Percentiles rank a stretch among this genome's conserved stretches.
phyloP scores from a whole-genome alignment of 2,888 invertebrate genomes.

The Philaethria dido region DNA sequence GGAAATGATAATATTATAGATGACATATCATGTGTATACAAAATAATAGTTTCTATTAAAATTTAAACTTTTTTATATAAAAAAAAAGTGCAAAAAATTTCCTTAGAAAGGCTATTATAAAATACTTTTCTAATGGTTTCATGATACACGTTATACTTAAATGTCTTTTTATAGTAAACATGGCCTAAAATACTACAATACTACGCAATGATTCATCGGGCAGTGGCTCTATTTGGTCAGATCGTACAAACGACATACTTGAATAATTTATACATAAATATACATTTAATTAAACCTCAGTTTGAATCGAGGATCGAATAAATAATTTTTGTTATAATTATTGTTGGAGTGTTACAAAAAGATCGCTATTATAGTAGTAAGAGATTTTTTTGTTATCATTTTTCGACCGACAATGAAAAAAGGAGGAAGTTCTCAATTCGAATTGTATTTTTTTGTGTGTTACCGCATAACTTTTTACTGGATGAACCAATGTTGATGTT shows the following conservation, averaged over 20 bases:
- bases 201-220: conserved; percentile 31
- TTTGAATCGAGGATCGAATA: background rate
- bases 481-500: too few species aligned
- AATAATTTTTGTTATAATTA: conserved; percentile 6
- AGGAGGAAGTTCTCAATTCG: too few species aligned
- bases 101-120: background rate
- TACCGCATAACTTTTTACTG: too few species aligned
- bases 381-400: too few species aligned
- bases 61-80: too few species aligned
- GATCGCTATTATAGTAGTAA: background rate
- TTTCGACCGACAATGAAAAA: too few species aligned
- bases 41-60: too few species aligned
- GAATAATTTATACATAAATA: conserved; percentile 27
- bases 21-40: too few species aligned
- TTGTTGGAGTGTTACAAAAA: background rate
- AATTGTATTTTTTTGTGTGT: too few species aligned
- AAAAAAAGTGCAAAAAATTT: too few species aligned
- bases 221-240: conserved; percentile 31
- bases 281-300: conserved; percentile 5
- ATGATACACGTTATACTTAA: background rate
- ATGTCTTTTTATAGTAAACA: conserved; percentile 14
- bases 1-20: too few species aligned
- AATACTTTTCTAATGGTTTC: background rate
- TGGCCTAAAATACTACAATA: conserved; percentile 26
- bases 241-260: conserved; percentile 24